A percentile compares a stretch with the other conserved stretches of the same genome.
These are phyloP conservation scores for Sciurus carolinensis DNA, from an alignment of 2,797 vertebrate species.

Conservation along the genomic window DNA sequence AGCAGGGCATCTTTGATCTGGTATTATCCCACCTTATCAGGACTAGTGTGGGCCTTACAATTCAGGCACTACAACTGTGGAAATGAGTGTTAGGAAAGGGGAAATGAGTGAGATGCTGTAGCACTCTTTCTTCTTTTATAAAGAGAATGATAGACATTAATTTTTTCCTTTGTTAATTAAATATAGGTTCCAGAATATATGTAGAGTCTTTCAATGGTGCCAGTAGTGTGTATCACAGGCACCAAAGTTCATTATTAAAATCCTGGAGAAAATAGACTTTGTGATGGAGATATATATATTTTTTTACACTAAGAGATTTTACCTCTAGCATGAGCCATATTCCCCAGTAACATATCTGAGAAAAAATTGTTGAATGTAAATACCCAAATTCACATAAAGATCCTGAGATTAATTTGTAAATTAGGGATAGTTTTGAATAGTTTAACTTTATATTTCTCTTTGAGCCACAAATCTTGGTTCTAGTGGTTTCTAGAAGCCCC, in stretches of 20 bases:
- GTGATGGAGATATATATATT: not conserved
- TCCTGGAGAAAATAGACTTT: not conserved
- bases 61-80: not conserved
- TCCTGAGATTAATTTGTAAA: not conserved
- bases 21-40: not conserved
- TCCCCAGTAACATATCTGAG: not conserved
- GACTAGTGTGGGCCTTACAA: not conserved
- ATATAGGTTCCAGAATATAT: not conserved
- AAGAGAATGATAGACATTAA: not conserved
- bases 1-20: not conserved
- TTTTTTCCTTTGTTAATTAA: constrained; percentile 16
- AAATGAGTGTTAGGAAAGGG: not conserved
- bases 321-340: not conserved
- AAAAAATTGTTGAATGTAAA: not conserved
- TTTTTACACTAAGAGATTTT: not conserved
- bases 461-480: not conserved
- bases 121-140: not conserved
- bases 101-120: not conserved
- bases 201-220: not conserved
- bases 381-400: not conserved
- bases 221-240: not conserved
- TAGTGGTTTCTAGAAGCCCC: accelerated
- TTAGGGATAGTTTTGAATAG: not conserved
- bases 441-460: not conserved
- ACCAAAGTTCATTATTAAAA: not conserved